Evolutionary conservation across 2,888 invertebrate species (phyloP).

Genomic region (Sphaerophoria taeniata): DNA sequence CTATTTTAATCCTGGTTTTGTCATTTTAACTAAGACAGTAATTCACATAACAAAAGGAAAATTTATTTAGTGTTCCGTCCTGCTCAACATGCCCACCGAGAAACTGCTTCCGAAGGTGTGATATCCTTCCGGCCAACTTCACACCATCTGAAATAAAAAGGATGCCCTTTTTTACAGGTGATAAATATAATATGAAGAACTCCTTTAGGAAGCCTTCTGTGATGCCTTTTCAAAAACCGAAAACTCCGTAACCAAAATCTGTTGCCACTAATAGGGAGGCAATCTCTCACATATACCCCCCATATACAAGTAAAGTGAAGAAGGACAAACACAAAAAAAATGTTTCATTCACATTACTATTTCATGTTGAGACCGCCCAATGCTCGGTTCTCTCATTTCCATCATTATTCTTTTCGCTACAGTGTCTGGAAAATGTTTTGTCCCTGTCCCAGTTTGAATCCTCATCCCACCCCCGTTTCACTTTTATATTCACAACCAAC

Average conservation of each 20-base stretch:
- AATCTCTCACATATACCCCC: background rate
- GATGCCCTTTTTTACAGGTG: constrained; percentile 9
- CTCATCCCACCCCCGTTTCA: background rate
- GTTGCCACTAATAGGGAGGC: constrained; percentile 23
- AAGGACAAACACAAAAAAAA: background rate
- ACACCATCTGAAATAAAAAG: constrained; percentile 31
- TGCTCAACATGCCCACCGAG: constrained; percentile 2
- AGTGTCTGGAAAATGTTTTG: background rate
- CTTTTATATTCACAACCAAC: background rate
- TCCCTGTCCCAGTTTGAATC: background rate
- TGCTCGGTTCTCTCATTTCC: constrained; percentile 67
- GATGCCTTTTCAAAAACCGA: too few relatives aligned
- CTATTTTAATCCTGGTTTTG: background rate
- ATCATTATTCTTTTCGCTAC: constrained; percentile 61
- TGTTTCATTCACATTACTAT: constrained; percentile 66
- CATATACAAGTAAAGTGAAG: background rate
- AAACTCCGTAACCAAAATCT: constrained; percentile 13
- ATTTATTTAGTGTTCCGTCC: constrained; percentile 52
- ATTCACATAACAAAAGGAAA: constrained; percentile 46
- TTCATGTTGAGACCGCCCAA: constrained; percentile 68
- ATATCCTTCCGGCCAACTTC: constrained; percentile 37
- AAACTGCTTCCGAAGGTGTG: constrained; percentile 18
- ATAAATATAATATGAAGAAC: constrained; percentile 14
- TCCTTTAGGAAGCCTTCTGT: background rate
- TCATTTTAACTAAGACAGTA: constrained; percentile 35